phyloP scores from a whole-genome alignment of 2,113 vertebrate species.

The Entelurus aequoreus region DNA sequence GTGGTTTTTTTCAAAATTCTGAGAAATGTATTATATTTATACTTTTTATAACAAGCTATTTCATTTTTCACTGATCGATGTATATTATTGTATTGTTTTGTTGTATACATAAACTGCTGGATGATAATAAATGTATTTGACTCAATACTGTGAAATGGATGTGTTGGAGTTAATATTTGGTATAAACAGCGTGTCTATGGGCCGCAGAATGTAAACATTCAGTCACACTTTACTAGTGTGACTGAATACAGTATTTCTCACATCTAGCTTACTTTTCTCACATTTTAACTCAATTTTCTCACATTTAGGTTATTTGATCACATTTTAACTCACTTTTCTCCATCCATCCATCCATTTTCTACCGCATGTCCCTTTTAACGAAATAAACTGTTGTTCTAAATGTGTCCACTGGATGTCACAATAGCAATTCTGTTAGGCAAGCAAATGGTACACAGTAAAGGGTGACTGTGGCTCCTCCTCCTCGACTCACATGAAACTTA shows the following conservation, averaged over 20 bases:
- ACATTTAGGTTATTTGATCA: too few species aligned
- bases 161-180: slow-evolving; percentile 4
- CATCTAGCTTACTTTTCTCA: too few species aligned
- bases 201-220: background rate
- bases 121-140: slow-evolving; percentile 60
- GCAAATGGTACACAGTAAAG: too few species aligned
- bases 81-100: slow-evolving; percentile 5
- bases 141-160: background rate
- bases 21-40: slow-evolving; percentile 72
- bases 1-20: slow-evolving; percentile 53
- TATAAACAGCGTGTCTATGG: background rate
- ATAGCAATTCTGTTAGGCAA: too few species aligned
- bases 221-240: background rate
- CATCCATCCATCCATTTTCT: too few species aligned
- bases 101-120: background rate
- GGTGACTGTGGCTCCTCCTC: too few species aligned
- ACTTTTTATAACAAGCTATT: slow-evolving; percentile 72
- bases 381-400: too few species aligned
- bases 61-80: slow-evolving; percentile 52
- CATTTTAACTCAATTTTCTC: too few species aligned
- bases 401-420: too few species aligned
- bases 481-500: too few species aligned
- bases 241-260: background rate
- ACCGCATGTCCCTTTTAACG: too few species aligned
- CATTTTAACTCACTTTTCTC: too few species aligned